A percentile compares a stretch with the other conserved stretches of the same genome.
These are phyloP conservation scores for Corella eumyota DNA, from an alignment of 23 tunicate species.

Conservation along the genomic window DNA sequence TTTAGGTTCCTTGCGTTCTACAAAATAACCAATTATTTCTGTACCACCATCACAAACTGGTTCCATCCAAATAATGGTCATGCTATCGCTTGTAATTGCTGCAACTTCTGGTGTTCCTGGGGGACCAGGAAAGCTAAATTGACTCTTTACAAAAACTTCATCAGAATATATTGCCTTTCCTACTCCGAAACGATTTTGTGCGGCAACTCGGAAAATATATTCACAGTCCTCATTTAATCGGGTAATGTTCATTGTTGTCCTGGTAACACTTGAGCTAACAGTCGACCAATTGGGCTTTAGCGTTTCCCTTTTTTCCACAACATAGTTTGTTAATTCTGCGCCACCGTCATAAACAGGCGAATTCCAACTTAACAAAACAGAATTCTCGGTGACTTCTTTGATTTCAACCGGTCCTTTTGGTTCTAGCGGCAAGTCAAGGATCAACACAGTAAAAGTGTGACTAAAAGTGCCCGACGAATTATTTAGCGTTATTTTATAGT, in stretches of 20 bases:
- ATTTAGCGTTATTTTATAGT: conserved; percentile 43
- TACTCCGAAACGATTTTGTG: conserved; percentile 92
- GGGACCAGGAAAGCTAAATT: conserved; percentile 37
- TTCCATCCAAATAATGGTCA: conserved; percentile 85
- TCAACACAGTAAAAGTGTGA: conserved; percentile 43
- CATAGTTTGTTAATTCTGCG: conserved; percentile 79
- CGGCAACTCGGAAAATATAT: conserved; percentile 74
- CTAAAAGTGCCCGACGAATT: conserved; percentile 63
- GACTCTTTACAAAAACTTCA: conserved; percentile 45
- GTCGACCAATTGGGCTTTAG: conserved; percentile 72
- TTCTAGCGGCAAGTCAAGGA: conserved; percentile 70
- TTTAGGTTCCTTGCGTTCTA: conserved; percentile 75
- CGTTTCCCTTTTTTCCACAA: conserved; percentile 90
- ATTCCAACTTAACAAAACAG: conserved; percentile 71
- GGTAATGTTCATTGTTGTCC: conserved; percentile 63
- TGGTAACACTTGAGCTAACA: conserved; percentile 68
- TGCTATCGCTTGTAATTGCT: conserved; percentile 52
- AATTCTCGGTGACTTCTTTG: conserved; percentile 44
- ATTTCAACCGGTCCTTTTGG: conserved; percentile 76
- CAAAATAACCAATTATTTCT: conserved; percentile 82
- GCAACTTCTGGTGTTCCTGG: conserved; percentile 60
- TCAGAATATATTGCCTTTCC: conserved; percentile 71
- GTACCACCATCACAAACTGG: conserved; percentile 84
- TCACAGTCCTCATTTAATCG: conserved; percentile 63
- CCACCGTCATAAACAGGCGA: conserved; percentile 89